Base-by-base conservation (phyloP, 37 sponge, comb jelly and placozoan genomes). In the Haliclona indistincta region DNA sequence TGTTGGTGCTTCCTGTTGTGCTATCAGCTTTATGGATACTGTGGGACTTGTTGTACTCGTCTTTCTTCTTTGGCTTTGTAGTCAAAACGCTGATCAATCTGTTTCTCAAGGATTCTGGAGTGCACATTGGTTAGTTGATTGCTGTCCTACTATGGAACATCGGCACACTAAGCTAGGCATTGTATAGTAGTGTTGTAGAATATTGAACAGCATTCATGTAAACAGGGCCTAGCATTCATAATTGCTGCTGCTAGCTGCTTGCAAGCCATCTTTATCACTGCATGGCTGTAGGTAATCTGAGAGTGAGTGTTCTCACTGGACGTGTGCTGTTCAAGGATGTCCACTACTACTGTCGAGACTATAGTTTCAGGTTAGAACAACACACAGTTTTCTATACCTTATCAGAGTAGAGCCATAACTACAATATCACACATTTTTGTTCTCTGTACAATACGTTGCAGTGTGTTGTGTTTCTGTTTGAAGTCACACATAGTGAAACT, bases 281-380 rank as follows among this genome's bases (percentile, higher is more conserved):
- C 15, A 39, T 64, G 37, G 39, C 3, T 61, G 3, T 37, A 89
- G 90, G 90, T 3, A 54, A 74, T 1, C 7, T 89, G 32, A 63
- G 54, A 19, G n/a, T 89, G 25, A 69, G 64, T 35, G 64, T 79
- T 13, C 34, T 84, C 13, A 45, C 90, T 70, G 76, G 90, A 3
- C 60, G 84, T 3, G 43, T 84, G 30, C 40, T 89, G 20, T 84
- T 89, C 61, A 89, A 76, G 37, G 70, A 84, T 40, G 22, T 89
- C 1, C 71, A 73, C 60, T 79, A 79, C 28, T 74, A 78, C 42
- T 58, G 68, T 37, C 55, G 79, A 73, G 86, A 86, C 43, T 73
- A 74, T 42, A 69, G 72, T 17, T 22, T 86, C 40, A 70, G 86
- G 86, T 86, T 29, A 64, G 60, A 17, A 29, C 20, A 13, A 54